Evolutionary conservation across 2,888 invertebrate genomes (phyloP).

Genomic region (Orthosia gracilis): DNA sequence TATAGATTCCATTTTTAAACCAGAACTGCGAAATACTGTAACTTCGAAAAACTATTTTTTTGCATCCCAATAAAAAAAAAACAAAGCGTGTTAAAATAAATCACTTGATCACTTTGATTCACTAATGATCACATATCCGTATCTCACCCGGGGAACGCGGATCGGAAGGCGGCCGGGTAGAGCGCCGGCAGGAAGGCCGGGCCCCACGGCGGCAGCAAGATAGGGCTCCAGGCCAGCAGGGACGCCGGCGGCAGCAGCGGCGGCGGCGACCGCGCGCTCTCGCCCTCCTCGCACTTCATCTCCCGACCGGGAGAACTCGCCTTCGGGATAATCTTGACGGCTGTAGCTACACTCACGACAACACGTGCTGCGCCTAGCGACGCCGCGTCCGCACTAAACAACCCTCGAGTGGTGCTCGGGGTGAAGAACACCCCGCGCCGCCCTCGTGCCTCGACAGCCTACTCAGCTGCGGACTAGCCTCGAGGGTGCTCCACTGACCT

Average conservation of each 20-base stretch:
- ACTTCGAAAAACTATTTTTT: background rate
- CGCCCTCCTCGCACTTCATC: slow-evolving; percentile 90
- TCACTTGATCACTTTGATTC: slow-evolving; percentile 56
- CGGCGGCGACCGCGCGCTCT: slow-evolving; percentile 84
- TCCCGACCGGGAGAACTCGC: slow-evolving; percentile 89
- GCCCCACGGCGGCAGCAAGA: slow-evolving; percentile 94
- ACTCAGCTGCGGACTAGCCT: slow-evolving; percentile 87
- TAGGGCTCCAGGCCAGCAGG: slow-evolving; percentile 94
- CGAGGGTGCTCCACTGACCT: slow-evolving; percentile 88
- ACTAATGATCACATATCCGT: slow-evolving; percentile 61
- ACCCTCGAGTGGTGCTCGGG: slow-evolving; percentile 91
- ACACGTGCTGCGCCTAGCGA: slow-evolving; percentile 89
- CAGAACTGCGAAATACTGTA: background rate
- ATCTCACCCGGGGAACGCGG: slow-evolving; percentile 94
- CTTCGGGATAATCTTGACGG: slow-evolving; percentile 89
- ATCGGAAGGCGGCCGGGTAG: slow-evolving; percentile 93
- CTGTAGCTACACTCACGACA: slow-evolving; percentile 78
- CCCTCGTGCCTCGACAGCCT: slow-evolving; percentile 90
- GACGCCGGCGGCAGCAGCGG: slow-evolving; percentile 91
- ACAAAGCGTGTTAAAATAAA: slow-evolving; percentile 19
- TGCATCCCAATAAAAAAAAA: slow-evolving; percentile 8
- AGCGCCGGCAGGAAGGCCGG: slow-evolving; percentile 94
- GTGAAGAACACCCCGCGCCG: slow-evolving; percentile 90
- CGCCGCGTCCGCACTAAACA: slow-evolving; percentile 90
- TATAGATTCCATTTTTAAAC: background rate